Conservation (phyloP, 2,113 vertebrate genomes). For the Euleptes europaea region DNA sequence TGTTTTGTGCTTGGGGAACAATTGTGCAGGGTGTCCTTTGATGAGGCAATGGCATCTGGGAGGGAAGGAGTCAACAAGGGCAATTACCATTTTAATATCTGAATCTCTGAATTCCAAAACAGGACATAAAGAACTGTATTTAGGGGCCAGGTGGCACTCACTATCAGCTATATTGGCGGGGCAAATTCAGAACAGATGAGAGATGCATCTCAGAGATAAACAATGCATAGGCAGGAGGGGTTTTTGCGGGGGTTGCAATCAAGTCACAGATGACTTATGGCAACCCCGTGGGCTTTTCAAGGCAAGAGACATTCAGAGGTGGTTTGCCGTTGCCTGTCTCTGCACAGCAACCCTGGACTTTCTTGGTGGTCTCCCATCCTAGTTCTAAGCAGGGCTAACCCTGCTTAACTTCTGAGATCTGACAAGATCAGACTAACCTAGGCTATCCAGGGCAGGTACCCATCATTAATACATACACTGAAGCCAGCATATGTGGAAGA, state of each 20-base stretch:
- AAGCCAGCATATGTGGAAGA: neutral
- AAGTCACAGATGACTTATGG: too few relatives aligned
- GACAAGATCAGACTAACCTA: too few relatives aligned
- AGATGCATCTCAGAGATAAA: neutral
- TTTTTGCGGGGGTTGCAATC: too few relatives aligned
- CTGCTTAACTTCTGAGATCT: too few relatives aligned
- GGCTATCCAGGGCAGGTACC: too few relatives aligned
- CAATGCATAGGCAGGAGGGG: neutral
- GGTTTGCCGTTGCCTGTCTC: too few relatives aligned
- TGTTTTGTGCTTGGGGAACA: constrained; percentile 37
- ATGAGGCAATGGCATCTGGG: constrained; percentile 32
- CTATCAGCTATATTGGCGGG: neutral
- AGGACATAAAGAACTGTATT: neutral
- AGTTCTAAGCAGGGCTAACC: too few relatives aligned
- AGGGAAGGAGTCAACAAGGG: neutral
- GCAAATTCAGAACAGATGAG: neutral
- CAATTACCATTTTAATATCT: neutral
- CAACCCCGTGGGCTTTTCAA: too few relatives aligned
- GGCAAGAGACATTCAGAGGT: too few relatives aligned
- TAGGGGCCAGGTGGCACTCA: neutral
- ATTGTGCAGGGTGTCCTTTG: constrained; percentile 25
- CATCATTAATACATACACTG: neutral
- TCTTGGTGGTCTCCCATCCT: too few relatives aligned
- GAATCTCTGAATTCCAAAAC: neutral
- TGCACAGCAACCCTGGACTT: too few relatives aligned